Evolutionary conservation across 2,797 vertebrate species (phyloP).

Genomic region (Galaxias olidus): DNA sequence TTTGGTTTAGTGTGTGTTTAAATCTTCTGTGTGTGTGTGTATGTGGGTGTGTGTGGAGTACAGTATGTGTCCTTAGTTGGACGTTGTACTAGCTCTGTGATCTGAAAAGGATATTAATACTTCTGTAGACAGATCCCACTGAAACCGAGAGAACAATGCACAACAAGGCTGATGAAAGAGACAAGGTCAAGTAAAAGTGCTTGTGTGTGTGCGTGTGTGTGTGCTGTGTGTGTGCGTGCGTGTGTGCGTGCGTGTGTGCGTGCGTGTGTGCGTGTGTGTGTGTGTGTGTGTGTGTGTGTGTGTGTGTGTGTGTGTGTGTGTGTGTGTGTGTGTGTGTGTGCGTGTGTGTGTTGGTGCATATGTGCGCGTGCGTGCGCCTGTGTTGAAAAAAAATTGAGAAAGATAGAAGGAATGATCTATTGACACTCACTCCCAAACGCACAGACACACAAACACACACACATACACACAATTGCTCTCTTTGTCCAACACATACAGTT

Average conservation of each 20-base stretch:
- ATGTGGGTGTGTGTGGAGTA: constrained; percentile 17
- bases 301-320: too few species aligned
- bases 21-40: background rate
- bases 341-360: constrained; percentile 17
- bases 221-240: too few species aligned
- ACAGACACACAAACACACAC: constrained; percentile 1
- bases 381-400: constrained; percentile 24
- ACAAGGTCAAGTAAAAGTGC: constrained; percentile 56
- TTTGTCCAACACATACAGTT: constrained; percentile 14
- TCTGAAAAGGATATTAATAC: constrained; percentile 49
- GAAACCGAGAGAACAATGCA: constrained; percentile 48
- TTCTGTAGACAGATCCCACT: constrained; percentile 41
- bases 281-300: constrained; percentile 17
- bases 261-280: constrained; percentile 19
- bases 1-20: background rate
- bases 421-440: constrained; percentile 26
- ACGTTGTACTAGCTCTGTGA: constrained; percentile 8
- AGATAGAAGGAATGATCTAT: constrained; percentile 42
- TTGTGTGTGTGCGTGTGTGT: constrained; percentile 15
- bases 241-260: constrained; percentile 17
- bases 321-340: constrained; percentile 4
- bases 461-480: constrained; percentile 24
- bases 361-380: too few species aligned
- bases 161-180: constrained; percentile 36
- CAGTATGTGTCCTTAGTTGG: background rate